Conservation (phyloP, 2,888 invertebrate genomes). For the Cremastinae sp. region DNA sequence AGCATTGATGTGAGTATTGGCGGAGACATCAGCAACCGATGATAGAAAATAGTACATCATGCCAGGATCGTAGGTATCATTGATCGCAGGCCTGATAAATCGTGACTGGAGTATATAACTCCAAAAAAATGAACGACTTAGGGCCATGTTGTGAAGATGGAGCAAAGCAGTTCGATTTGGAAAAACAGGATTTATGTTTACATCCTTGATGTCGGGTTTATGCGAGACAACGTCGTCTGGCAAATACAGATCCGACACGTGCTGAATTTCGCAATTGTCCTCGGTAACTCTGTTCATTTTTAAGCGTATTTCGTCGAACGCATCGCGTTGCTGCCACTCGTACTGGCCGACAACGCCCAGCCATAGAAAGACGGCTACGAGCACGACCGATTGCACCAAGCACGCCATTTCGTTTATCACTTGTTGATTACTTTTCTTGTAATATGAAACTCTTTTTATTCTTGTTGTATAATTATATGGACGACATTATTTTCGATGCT, state of each 20-base stretch:
- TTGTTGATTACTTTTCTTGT: no score
- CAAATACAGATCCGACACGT: conserved; percentile 90
- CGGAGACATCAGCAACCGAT: conserved; percentile 95
- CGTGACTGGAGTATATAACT: conserved; percentile 95
- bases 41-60: conserved; percentile 99
- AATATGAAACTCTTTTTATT: no score
- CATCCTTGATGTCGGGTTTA: conserved; percentile 94
- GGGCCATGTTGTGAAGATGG: conserved; percentile 97
- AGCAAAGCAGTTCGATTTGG: conserved; percentile 96
- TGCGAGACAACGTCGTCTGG: conserved; percentile 94
- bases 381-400: conserved; percentile 51
- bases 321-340: conserved; percentile 95
- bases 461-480: no score
- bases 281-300: conserved; percentile 91
- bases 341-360: conserved; percentile 91
- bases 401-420: conserved; percentile 39
- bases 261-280: conserved; percentile 95
- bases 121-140: conserved; percentile 97
- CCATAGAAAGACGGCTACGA: conserved; percentile 68
- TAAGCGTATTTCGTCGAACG: conserved; percentile 93
- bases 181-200: conserved; percentile 96
- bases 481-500: no score
- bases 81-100: conserved; percentile 93
- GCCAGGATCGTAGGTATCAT: conserved; percentile 97
- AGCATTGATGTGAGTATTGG: conserved; percentile 95